Evolutionary conservation across 92 coral and sea anemone species (phyloP), one percentile per base, ranked within the genome.

Genomic region (Siderastrea radians): DNA sequence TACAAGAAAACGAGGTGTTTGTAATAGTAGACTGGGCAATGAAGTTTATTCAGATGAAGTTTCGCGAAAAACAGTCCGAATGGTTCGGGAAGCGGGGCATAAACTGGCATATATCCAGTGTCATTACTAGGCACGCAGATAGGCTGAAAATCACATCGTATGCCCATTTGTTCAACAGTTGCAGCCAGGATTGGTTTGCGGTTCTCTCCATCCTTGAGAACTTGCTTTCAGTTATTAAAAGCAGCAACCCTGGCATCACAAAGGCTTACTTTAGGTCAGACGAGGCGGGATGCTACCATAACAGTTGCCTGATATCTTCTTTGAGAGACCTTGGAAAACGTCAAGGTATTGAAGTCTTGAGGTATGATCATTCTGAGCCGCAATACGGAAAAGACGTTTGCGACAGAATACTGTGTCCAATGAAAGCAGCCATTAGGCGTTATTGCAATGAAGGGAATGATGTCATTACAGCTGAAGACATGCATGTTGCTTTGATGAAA

Each of bases 171-270:
- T 76, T 90, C 64, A 90, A 86, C 87, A 90, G 81, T 75, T 79
- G 90, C 75, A 77, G 60, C 53, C 93, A 90, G 80, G 93, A 90
- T 67, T 90, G 93, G 93, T 90, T 75, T 48, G 64, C 77, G 64
- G 90, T 90, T 59, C 90, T 85, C 48, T 85, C 81, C 43, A 75
- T 72, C 65, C 48, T 74, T 47, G 86, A 90, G 57, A 86, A 79
- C 63, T 78, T 84, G 58, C 72, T 77, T 44, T 84, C 75, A 88
- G 82, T 48, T 26, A 26, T 26, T 26, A 26, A 26, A 26, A 26
- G 38, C 38, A 26, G 38, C 38, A 26, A 26, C 38, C 38, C 38
- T 26, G 38, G 38, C 38, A 26, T 26, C 38, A 26, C 38, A 26
- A 26, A 26, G 38, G 38, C 38, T 26, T 26, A 26, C 38, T 26